phyloP scores from a whole-genome alignment of 2,888 invertebrate genomes.

The Microdon myrmicae region DNA sequence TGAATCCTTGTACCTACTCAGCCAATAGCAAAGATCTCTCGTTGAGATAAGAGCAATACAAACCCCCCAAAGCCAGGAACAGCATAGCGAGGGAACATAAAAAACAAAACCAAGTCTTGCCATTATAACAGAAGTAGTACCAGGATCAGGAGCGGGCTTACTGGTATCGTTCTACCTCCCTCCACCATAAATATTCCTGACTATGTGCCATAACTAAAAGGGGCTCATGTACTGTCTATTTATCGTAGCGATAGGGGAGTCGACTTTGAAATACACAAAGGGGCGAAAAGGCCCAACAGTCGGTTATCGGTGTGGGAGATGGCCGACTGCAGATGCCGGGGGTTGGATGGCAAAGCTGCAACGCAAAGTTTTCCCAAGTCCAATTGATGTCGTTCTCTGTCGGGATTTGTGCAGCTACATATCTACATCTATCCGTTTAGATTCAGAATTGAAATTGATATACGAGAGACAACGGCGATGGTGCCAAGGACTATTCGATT shows the following conservation, averaged over 20 bases:
- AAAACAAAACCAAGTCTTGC: constrained; percentile 24
- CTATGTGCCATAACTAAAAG: constrained; percentile 47
- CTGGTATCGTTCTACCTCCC: constrained; percentile 29
- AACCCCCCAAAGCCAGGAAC: constrained; percentile 34
- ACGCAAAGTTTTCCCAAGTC: constrained; percentile 38
- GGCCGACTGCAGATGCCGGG: too few relatives aligned
- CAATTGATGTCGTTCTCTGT: constrained; percentile 32
- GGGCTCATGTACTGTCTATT: constrained; percentile 42
- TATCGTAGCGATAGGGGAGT: constrained; percentile 30
- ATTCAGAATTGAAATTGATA: constrained; percentile 51
- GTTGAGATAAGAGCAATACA: constrained; percentile 53
- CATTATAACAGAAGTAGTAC: constrained; percentile 37
- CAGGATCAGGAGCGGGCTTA: too few relatives aligned
- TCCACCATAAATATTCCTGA: constrained; percentile 44
- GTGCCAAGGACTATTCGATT: constrained; percentile 2
- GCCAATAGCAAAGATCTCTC: constrained; percentile 55
- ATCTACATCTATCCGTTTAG: constrained; percentile 49
- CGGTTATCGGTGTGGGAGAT: constrained; percentile 2
- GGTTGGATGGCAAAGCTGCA: constrained; percentile 38
- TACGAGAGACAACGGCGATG: constrained; percentile 24
- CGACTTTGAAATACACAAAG: constrained; percentile 5
- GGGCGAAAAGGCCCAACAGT: neutral
- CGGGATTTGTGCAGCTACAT: constrained; percentile 24
- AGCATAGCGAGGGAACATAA: constrained; percentile 15
- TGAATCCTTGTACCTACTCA: constrained; percentile 52